These are phyloP conservation scores for Congeria kusceri DNA, from an alignment of 2,888 invertebrate species.

Conservation along the genomic window DNA sequence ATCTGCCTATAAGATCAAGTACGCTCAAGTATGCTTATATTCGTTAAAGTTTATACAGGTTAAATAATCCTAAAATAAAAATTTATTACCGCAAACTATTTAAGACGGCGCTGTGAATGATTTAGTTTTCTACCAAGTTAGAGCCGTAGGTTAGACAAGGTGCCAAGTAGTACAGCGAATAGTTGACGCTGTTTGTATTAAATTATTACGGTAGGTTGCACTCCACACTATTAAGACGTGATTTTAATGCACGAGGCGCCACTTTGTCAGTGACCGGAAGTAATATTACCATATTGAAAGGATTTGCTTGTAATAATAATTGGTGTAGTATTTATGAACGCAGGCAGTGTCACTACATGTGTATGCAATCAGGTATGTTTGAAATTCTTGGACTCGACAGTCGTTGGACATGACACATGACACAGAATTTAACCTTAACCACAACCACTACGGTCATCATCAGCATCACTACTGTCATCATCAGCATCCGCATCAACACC, in stretches of 20 bases:
- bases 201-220: slow-evolving; percentile 30
- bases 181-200: slow-evolving; percentile 51
- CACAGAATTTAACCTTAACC: not conserved
- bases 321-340: too few species aligned
- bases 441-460: too few species aligned
- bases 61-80: slow-evolving; percentile 40
- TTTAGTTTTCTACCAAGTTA: not conserved
- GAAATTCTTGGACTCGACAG: not conserved
- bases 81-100: slow-evolving; percentile 20
- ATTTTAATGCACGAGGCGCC: slow-evolving; percentile 49
- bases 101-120: slow-evolving; percentile 20
- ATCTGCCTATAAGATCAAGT: slow-evolving; percentile 20
- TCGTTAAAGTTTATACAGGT: slow-evolving; percentile 28
- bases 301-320: too few species aligned
- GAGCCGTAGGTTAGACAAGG: too few species aligned
- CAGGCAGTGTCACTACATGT: slow-evolving; percentile 16
- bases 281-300: slow-evolving; percentile 12
- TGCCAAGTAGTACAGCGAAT: too few species aligned
- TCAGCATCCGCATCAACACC: too few species aligned
- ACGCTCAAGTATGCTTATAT: slow-evolving; percentile 24
- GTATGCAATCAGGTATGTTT: slow-evolving; percentile 12
- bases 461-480: too few species aligned
- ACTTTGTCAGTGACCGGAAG: slow-evolving; percentile 40
- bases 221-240: slow-evolving; percentile 29
- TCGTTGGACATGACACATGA: not conserved